Base-by-base conservation (phyloP, 2,888 invertebrate genomes). In the Drosophila pegasa region DNA sequence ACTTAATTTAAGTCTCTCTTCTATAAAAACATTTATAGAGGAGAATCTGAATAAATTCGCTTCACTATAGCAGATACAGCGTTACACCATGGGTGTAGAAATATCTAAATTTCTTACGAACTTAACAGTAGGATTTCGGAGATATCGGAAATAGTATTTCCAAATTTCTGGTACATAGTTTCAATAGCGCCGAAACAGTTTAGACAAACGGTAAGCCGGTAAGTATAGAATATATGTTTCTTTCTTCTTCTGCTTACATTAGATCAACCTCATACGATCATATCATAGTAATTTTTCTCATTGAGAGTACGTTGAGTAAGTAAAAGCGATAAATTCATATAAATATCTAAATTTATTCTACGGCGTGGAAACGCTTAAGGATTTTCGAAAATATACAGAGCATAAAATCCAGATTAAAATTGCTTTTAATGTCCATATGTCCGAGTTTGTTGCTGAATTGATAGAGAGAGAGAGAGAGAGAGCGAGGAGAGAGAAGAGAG, bases 341-440 rank as follows among this genome's bases (percentile, higher is more conserved):
- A 14, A 12, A 18, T 33, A 1, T 29, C 2, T 22, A 14, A 41
- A 35, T 10, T 7, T 1, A 14, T n/a, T 41, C 22, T 22, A n/a
- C 22, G 37, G 18, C 10, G 3, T 25, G 10, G 12, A 27, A n/a
- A 25, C 25, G 35, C 1, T 25, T 33, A 29, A 33, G 12, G 31
- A 27, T 35, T 45, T 27, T 10, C 31, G 29, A 2, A 9, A 18
- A 33, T 52, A 14, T 27, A n/a, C 16, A 25, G 14, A 37, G 37
- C 37, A 29, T 35, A 20, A 64, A 66, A 45, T 45, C 51, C 51
- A 52, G 61, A 75, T 71, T 75, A 54, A 41, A 63, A 58, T 27
- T 38, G 64, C 48, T 71, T 71, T 71, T 76, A 75, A 75, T 66
- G 72, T 57, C 55, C 58, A 87, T 85, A 82, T 85, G 82, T 79